Percentiles rank a stretch among this genome's conserved stretches.
phyloP scores from a whole-genome alignment of 2,113 vertebrate genomes.

The Athene noctua region DNA sequence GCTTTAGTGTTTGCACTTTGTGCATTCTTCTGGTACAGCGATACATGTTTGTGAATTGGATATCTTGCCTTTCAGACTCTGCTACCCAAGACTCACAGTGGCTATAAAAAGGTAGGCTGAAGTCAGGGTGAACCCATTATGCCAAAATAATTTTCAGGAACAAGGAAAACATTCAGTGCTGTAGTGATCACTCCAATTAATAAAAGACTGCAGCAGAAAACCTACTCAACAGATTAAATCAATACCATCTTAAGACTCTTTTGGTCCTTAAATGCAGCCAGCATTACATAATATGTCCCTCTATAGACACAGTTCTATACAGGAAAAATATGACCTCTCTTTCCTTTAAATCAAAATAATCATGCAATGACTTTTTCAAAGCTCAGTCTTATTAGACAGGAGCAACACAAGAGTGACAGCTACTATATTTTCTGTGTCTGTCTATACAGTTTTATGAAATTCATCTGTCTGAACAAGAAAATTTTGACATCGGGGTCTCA shows the following conservation, averaged over 20 bases:
- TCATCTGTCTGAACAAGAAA: constrained; percentile 44
- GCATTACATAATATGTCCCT: neutral
- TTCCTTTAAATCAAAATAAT: constrained; percentile 68
- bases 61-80: neutral
- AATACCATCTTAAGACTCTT: neutral
- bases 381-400: constrained; percentile 40
- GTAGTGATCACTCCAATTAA: constrained; percentile 26
- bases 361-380: constrained; percentile 43
- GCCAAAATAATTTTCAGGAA: constrained; percentile 32
- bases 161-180: neutral
- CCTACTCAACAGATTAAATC: neutral
- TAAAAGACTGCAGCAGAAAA: neutral
- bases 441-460: constrained; percentile 43
- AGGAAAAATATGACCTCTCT: constrained; percentile 35
- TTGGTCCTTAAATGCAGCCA: neutral
- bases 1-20: neutral
- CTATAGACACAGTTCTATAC: neutral
- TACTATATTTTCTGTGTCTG: constrained; percentile 44
- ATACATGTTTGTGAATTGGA: neutral
- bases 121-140: constrained; percentile 39
- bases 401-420: constrained; percentile 11
- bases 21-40: fast-evolving
- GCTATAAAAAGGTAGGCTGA: constrained; percentile 15
- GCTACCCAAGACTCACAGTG: neutral
- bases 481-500: constrained; percentile 48